Conservation (phyloP, 1,140 invertebrate genomes). For the Diprion similis region DNA sequence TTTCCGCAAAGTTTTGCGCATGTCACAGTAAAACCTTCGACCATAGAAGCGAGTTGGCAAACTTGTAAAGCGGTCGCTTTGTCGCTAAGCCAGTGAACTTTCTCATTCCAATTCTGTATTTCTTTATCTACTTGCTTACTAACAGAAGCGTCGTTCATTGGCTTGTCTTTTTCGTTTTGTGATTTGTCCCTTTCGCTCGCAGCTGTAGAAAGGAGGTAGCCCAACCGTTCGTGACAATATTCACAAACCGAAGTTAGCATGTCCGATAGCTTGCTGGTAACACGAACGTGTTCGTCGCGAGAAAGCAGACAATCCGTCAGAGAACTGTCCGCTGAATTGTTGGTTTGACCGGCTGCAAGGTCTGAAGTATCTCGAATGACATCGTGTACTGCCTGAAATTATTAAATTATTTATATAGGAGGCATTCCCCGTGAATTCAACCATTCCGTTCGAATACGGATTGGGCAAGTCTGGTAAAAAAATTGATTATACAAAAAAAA, state of each 20-base stretch:
- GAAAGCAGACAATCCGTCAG: conserved; percentile 74
- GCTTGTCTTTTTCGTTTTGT: conserved; percentile 44
- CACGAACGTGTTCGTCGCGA: conserved; percentile 71
- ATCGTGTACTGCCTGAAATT: conserved; percentile 69
- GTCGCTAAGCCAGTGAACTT: conserved; percentile 62
- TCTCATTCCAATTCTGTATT: conserved; percentile 45
- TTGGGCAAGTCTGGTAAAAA: too few species aligned
- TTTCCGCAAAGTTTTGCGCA: conserved; percentile 82
- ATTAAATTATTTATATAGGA: conserved; percentile 6
- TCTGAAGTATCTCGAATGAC: conserved; percentile 74
- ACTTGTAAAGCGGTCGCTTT: conserved; percentile 78
- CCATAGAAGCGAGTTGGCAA: conserved; percentile 76
- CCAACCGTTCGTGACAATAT: conserved; percentile 90
- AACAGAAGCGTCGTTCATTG: conserved; percentile 24
- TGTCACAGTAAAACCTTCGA: conserved; percentile 80
- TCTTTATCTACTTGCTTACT: conserved; percentile 48
- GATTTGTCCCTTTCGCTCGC: conserved; percentile 70
- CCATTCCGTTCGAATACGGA: too few species aligned
- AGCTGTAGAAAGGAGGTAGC: conserved; percentile 82
- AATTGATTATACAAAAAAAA: too few species aligned
- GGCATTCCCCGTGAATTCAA: too few species aligned
- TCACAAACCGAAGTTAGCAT: conserved; percentile 83
- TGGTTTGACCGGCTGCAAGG: conserved; percentile 63
- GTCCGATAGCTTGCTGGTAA: conserved; percentile 76
- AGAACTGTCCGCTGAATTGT: conserved; percentile 46